Base-by-base conservation (phyloP, 2,113 vertebrate genomes). In the Trogon surrucura region DNA sequence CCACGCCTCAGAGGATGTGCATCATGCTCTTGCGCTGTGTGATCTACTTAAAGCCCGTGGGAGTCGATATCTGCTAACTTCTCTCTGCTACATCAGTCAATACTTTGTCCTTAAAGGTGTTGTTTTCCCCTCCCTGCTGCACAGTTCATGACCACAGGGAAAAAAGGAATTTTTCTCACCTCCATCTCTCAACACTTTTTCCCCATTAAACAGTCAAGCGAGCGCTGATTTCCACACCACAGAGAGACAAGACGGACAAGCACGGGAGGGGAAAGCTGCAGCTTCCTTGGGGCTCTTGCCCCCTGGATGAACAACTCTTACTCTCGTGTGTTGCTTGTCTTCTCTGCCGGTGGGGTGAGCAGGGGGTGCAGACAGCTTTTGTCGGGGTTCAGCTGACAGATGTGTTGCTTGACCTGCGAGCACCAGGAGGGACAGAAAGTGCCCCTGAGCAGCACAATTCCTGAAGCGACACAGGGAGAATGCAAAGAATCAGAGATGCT, bases 41-140 rank as follows among this genome's bases (percentile, higher is more conserved):
- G 89, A 96, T 91, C 84, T 88, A 65, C 71, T 65, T 74, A 36
- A 54, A 93, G 47, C 71, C 58, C 89, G 61, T 38, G 34, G 44
- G 79, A 87, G 91, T 93, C 95, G 54, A 88, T 93, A 90, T 32
- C 92, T 70, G 56, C 89, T 94, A 96, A 83, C 69, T 95, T 78
- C 69, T 54, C 74, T 36, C 73, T 81, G 78, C 54, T 88, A 18
- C 32, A 4, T 13, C 71, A 81, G 78, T 79, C 95, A 65, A 86
- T 95, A 58, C 71, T 58, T 83, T 61, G 60, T 70, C 80, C 88
- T 83, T 81, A 78, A 77, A 75, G 65, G 54, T n/a, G 58, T 65
- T 80, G 65, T 64, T 89, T 90, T 75, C 62, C 32, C 77, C 64
- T 77, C 51, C 29, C 25, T 45, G 48, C 80, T 61, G 25, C 81